Percentiles rank a stretch among this genome's conserved stretches.
phyloP scores from a whole-genome alignment of 2,797 vertebrate species.

The Mallotus villosus region DNA sequence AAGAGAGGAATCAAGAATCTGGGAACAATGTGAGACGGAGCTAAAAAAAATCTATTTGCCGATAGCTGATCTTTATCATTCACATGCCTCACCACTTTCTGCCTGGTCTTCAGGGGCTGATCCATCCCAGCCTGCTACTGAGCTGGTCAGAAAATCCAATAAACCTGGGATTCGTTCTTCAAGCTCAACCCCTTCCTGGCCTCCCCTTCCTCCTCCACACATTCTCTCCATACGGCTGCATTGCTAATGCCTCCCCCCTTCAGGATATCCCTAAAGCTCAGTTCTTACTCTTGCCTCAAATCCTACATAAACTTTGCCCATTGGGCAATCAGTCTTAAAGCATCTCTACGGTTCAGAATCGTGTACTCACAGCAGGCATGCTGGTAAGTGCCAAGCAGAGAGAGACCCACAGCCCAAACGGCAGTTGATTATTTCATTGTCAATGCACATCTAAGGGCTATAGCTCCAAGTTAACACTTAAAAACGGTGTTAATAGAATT shows the following conservation, averaged over 20 bases:
- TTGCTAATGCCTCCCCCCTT: slow-evolving; percentile 10
- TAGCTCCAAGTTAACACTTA: not conserved
- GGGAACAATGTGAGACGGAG: slow-evolving; percentile 16
- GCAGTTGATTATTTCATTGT: not conserved
- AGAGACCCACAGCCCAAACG: not conserved
- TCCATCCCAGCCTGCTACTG: slow-evolving; percentile 25
- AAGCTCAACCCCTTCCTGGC: slow-evolving; percentile 14
- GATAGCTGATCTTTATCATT: slow-evolving; percentile 25
- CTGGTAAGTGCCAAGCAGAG: slow-evolving; percentile 3
- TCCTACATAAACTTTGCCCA: slow-evolving; percentile 23
- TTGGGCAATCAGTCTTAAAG: slow-evolving; percentile 17
- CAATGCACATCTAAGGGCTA: not conserved
- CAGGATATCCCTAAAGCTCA: slow-evolving; percentile 20
- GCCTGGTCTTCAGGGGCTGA: slow-evolving; percentile 15
- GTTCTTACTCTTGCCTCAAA: slow-evolving; percentile 23
- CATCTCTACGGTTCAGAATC: slow-evolving; percentile 2
- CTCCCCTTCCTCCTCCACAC: slow-evolving; percentile 3
- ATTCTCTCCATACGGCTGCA: not conserved
- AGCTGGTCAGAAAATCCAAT: slow-evolving; percentile 33
- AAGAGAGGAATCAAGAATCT: slow-evolving; percentile 10
- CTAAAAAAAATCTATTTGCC: slow-evolving; percentile 22
- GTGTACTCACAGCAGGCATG: slow-evolving; percentile 25
- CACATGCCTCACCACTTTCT: slow-evolving; percentile 17
- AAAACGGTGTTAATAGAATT: slow-evolving; percentile 1
- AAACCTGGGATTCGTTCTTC: slow-evolving; percentile 28